Conservation (phyloP, 2,113 vertebrate species). For the Cryptomyrus ogoouensis region DNA sequence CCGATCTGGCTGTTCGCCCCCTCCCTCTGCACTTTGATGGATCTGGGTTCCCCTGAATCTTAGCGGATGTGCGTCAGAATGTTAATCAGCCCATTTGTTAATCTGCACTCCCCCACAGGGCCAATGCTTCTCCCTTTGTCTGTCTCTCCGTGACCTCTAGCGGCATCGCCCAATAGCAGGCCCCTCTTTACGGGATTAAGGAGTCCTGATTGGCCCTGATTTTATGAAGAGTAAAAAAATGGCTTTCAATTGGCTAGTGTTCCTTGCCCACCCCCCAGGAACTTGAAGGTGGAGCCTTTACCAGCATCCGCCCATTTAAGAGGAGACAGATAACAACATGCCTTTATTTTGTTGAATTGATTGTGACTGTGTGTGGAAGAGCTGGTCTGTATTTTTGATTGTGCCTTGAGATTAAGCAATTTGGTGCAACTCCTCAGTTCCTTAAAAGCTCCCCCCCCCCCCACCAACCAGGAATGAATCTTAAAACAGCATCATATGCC, state of each 20-base stretch:
- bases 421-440: background rate
- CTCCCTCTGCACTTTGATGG: background rate
- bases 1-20: background rate
- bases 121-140: background rate
- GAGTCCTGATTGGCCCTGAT: background rate
- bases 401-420: background rate
- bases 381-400: background rate
- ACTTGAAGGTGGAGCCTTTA: background rate
- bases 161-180: background rate
- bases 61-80: background rate
- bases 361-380: background rate
- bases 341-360: background rate
- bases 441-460: background rate
- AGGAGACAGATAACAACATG: background rate
- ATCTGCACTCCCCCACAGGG: background rate
- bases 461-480: background rate
- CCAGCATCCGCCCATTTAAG: background rate
- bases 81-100: background rate
- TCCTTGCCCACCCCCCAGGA: background rate
- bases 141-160: background rate
- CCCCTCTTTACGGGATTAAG: background rate
- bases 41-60: background rate
- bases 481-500: background rate
- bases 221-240: background rate
- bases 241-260: background rate